Evolutionary conservation across 2,888 invertebrate genomes (phyloP), one percentile per base, ranked within the genome.

Genomic region (Caenorhabditis afra): DNA sequence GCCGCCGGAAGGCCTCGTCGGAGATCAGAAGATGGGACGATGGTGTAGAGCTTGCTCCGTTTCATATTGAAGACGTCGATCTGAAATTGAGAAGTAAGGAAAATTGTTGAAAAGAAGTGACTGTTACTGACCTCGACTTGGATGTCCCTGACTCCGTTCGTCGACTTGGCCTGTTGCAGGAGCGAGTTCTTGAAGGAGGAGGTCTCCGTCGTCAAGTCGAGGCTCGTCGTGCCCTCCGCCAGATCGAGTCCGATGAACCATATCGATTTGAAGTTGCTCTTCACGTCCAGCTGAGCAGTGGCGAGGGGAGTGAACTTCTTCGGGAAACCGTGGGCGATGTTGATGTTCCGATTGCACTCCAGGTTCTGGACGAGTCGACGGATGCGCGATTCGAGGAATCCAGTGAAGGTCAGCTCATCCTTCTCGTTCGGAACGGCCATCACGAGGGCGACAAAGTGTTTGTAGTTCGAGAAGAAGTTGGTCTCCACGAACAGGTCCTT

Each of bases 231-330:
- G 90, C 94, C 94, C 92, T 95, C 95, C 87, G 94, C 94, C 90
- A 99, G 96, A 81, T 95, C 94, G 64, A 99, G 92, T 0, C 99
- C 99, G 88, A 99, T 96, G 91, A 98, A 98, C 99, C 99, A 99
- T 94, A 96, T 94, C 7, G 95, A 94, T 90, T 66, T 23, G n/a
- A 18, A 59, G 44, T 73, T 79, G 4, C 7, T 29, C 29, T 29
- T 29, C 29, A 29, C 29, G 29, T 29, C 29, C 29, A 29, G 29
- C 29, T 29, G 3, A 62, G 81, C 83, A 18, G 73, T 75, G 23
- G 81, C 23, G 29, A 67, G 53, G 39, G 81, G 75, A 50, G 57
- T 58, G 90, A 94, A 97, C 88, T 95, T 94, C 90, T 96, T 95
- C 0, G 98, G 96, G 92, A 96, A 96, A 61, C 98, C 95, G 91